These are phyloP conservation scores for Perodicticus potto DNA, from an alignment of 2,797 vertebrate genomes.

Conservation along the genomic window DNA sequence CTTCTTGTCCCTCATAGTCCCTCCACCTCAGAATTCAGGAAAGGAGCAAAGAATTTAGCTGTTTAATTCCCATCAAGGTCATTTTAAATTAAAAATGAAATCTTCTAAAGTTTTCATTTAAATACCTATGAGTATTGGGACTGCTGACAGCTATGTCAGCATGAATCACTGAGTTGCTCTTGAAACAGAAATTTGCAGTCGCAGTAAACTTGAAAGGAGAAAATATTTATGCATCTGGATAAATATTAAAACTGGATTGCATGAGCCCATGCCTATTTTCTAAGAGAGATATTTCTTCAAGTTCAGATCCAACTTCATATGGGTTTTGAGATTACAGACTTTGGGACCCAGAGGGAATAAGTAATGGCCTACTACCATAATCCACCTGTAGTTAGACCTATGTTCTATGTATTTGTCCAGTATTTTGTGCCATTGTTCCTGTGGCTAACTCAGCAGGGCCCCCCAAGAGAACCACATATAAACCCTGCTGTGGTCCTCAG, in stretches of 20 bases:
- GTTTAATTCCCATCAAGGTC: constrained; percentile 65
- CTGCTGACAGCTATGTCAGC: constrained; percentile 63
- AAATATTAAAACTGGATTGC: background rate
- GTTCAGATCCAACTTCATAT: background rate
- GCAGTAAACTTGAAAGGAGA: constrained; percentile 58
- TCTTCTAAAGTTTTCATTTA: constrained; percentile 73
- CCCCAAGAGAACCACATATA: background rate
- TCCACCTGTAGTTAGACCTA: background rate
- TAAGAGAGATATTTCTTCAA: constrained; percentile 32
- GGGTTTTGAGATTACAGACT: constrained; percentile 13
- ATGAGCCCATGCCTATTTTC: background rate
- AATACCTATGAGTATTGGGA: constrained; percentile 68
- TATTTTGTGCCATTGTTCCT: background rate
- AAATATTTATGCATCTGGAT: constrained; percentile 57
- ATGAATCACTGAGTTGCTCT: constrained; percentile 54
- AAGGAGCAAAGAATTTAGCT: constrained; percentile 36
- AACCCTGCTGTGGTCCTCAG: background rate
- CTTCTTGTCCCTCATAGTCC: background rate
- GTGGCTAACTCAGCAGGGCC: background rate
- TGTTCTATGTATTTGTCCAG: background rate
- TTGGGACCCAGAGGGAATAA: background rate
- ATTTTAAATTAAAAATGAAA: constrained; percentile 75
- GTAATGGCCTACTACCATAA: too few species aligned
- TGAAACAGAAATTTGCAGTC: constrained; percentile 60
- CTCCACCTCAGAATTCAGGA: constrained; percentile 33